phyloP scores from a whole-genome alignment of 1,140 invertebrate genomes.

The Hypothenemus hampei region DNA sequence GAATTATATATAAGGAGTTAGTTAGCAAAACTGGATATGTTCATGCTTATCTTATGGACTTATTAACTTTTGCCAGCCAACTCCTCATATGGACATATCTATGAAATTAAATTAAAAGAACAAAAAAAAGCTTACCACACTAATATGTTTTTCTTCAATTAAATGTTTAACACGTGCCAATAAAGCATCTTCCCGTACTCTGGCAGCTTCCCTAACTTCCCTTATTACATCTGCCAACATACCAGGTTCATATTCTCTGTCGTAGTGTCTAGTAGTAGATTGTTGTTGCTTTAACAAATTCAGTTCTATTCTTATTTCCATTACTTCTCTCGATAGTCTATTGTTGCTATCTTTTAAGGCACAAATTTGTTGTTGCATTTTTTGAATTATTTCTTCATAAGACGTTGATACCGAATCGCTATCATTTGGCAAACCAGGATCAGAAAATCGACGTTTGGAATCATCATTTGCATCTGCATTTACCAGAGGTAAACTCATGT shows the following conservation, averaged over 20 bases:
- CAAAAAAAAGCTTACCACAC: conserved; percentile 47
- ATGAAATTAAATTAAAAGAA: too few relatives aligned
- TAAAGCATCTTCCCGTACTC: conserved; percentile 64
- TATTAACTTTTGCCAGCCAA: too few relatives aligned
- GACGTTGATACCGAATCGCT: conserved; percentile 49
- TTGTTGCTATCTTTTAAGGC: conserved; percentile 50
- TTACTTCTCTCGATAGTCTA: conserved; percentile 52
- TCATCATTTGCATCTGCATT: conserved; percentile 41
- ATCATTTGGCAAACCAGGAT: conserved; percentile 53
- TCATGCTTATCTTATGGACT: too few relatives aligned
- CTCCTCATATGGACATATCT: too few relatives aligned
- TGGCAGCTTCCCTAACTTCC: conserved; percentile 68
- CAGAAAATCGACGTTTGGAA: conserved; percentile 51
- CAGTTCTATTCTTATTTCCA: conserved; percentile 51
- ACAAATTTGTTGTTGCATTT: conserved; percentile 51
- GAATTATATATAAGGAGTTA: too few relatives aligned
- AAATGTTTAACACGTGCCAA: conserved; percentile 55
- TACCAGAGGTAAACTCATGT: conserved; percentile 49
- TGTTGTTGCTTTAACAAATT: conserved; percentile 48
- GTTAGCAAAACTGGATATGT: too few relatives aligned
- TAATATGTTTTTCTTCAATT: conserved; percentile 54
- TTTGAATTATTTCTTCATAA: conserved; percentile 47
- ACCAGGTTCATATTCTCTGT: conserved; percentile 64
- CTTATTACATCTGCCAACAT: conserved; percentile 68
- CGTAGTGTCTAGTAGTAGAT: conserved; percentile 43